Evolutionary conservation across 2,113 vertebrate genomes (phyloP).

Genomic region (Myotis yumanensis): DNA sequence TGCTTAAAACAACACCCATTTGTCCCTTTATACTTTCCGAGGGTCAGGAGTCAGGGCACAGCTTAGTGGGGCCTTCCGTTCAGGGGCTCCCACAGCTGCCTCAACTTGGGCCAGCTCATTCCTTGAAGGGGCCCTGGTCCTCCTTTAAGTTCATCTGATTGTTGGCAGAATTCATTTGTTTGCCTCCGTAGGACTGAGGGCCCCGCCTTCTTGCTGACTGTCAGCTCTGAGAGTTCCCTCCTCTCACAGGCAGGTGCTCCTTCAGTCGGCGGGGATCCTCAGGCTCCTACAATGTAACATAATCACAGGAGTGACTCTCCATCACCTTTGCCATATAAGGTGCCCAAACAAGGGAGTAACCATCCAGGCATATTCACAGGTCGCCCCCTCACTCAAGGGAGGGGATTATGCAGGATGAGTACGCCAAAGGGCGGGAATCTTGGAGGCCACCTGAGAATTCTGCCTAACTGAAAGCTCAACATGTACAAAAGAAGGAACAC

Average conservation of each 20-base stretch:
- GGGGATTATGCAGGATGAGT: neutral
- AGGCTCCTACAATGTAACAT: neutral
- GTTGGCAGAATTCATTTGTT: neutral
- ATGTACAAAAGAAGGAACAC: neutral
- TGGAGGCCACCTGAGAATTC: neutral
- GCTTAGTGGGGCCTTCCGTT: neutral
- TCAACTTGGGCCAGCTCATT: rapidly evolving
- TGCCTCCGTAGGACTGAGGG: neutral
- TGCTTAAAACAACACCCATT: neutral
- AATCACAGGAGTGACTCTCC: neutral
- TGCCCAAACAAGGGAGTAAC: neutral
- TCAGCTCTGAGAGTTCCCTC: neutral
- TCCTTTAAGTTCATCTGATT: neutral
- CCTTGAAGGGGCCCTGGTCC: neutral
- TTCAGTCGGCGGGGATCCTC: neutral
- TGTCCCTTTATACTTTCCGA: neutral
- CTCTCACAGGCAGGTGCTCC: too few relatives aligned
- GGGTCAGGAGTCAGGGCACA: neutral
- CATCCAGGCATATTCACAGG: too few relatives aligned
- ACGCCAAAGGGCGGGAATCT: neutral
- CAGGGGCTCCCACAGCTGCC: neutral
- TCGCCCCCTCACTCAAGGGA: neutral
- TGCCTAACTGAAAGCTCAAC: neutral
- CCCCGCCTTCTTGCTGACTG: neutral
- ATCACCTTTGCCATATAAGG: neutral